phyloP scores from a whole-genome alignment of 2,888 invertebrate genomes.

The Nephrotoma appendiculata region DNA sequence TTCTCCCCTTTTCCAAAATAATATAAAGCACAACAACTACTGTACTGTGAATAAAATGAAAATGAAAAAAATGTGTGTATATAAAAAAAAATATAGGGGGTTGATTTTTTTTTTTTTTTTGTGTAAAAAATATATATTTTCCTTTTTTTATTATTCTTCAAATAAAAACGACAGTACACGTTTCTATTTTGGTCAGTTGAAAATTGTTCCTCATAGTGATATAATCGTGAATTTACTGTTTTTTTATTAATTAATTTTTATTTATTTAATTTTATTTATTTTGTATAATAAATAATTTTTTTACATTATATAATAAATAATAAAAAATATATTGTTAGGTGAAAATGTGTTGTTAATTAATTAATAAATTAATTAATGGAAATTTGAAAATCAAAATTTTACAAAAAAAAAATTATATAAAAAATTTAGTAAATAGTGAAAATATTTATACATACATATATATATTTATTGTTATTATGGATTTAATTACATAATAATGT shows the following conservation, averaged over 20 bases:
- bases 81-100: not conserved
- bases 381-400: not conserved
- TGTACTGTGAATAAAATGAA: not conserved
- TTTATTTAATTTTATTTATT: not conserved
- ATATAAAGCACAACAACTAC: not conserved
- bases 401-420: not conserved
- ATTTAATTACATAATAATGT: not conserved
- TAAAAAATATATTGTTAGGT: not conserved
- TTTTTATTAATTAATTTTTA: not conserved
- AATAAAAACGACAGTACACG: constrained; percentile 28
- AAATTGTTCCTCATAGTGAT: constrained; percentile 28
- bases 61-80: not conserved
- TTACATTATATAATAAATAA: not conserved
- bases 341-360: not conserved
- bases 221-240: not conserved
- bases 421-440: not conserved
- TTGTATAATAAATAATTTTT: not conserved
- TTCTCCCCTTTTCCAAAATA: not conserved
- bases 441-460: not conserved
- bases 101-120: not conserved
- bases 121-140: not conserved
- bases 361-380: not conserved
- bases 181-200: constrained; percentile 36
- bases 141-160: not conserved
- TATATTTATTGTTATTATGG: not conserved